Base-by-base conservation (phyloP, 2,888 invertebrate genomes). In the Cheilosia variabilis region DNA sequence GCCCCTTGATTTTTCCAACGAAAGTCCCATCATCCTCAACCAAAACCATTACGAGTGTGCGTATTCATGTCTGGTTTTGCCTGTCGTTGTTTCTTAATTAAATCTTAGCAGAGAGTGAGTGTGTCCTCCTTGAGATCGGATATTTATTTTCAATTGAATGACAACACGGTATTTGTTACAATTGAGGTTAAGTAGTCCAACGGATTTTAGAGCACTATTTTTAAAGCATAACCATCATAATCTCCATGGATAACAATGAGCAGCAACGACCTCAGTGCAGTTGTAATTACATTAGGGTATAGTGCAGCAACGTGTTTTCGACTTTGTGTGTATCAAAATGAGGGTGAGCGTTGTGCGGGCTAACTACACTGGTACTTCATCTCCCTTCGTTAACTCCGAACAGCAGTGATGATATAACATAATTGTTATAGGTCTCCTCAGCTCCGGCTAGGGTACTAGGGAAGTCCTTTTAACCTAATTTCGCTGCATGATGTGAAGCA, bases 401-500 rank as follows among this genome's bases (percentile, higher is more conserved):
- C 57, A 66, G 43, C 69, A 65, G 45, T 50, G 58, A 77, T 77
- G 60, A 72, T 60, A 77, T 77, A 77, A 82, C 53, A 22, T 82
- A 82, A 71, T 82, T 77, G 77, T 71, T 71, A 10, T 55, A 24
- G 24, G 13, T 52, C 22, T 5, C 13, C 52, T 24, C 37, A 76
- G 55, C 45, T 50, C 19, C 7, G n/a, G 24, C 19, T 41, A 34
- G 19, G 43, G 52, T 31, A 34, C 37, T 60, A 60, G 50, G 62
- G 71, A 66, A 50, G 60, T 81, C 50, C 76, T 81, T 71, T 86
- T 81, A 86, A 86, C 84, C 84, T 65, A 86, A 81, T 86, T 86
- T 71, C 58, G n/a, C 57, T 53, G 24, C 41, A 60, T 76, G 66
- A 84, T 71, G 75, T 75, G 63, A 75, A 80, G 47, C 58, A 84